phyloP scores from a whole-genome alignment of 2,113 vertebrate genomes.

The Python bivittatus region DNA sequence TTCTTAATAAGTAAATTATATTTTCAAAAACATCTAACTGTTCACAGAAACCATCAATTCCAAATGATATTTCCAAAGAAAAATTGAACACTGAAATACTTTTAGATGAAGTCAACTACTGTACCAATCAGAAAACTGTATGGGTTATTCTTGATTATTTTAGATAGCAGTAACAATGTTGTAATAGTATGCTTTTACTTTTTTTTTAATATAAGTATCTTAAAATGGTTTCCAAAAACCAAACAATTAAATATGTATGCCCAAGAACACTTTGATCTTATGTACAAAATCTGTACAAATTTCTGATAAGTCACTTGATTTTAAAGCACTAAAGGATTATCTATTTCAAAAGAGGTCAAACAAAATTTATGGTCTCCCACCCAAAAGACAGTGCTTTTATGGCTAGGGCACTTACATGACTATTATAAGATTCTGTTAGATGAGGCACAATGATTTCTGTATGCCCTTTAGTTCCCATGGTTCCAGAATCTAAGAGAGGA shows the following conservation, averaged over 20 bases:
- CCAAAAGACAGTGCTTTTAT: rapidly evolving
- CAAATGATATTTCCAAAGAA: background rate
- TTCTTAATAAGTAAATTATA: background rate
- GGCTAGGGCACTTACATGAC: slow-evolving; percentile 84
- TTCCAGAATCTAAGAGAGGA: slow-evolving; percentile 95
- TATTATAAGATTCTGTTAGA: slow-evolving; percentile 97
- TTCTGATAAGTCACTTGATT: background rate
- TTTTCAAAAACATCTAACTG: background rate
- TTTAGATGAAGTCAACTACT: background rate
- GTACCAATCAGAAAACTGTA: background rate
- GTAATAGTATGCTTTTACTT: background rate
- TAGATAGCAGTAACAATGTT: background rate
- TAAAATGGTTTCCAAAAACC: background rate
- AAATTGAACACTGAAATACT: slow-evolving; percentile 14
- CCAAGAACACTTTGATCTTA: background rate
- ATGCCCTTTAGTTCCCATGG: slow-evolving; percentile 99
- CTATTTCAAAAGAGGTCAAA: background rate
- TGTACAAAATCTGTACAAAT: background rate
- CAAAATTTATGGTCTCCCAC: background rate
- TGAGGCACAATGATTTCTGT: slow-evolving; percentile 93
- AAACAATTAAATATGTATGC: background rate
- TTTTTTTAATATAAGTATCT: background rate
- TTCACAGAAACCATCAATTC: background rate
- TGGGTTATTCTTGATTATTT: background rate
- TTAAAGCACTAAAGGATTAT: background rate